phyloP scores from a whole-genome alignment of 2,797 vertebrate species.

The Manis crassicaudata region DNA sequence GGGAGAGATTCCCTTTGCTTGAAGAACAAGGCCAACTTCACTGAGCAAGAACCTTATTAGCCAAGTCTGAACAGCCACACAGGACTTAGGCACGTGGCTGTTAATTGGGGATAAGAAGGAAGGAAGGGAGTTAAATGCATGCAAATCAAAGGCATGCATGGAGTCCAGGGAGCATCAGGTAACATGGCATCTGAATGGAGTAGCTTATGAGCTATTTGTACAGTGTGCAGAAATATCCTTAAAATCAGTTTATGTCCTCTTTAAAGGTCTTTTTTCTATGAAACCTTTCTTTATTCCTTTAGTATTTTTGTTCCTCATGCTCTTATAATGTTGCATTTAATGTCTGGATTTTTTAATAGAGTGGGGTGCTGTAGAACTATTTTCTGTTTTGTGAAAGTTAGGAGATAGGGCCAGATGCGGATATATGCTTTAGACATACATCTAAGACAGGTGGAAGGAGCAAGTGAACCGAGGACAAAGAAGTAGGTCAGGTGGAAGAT shows the following conservation, averaged over 20 bases:
- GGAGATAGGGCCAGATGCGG: neutral
- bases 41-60: neutral
- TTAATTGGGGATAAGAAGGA: neutral
- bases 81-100: neutral
- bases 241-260: neutral
- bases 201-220: neutral
- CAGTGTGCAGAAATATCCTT: neutral
- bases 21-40: neutral
- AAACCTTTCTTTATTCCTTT: neutral
- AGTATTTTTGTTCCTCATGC: neutral
- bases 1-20: neutral
- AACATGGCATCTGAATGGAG: neutral
- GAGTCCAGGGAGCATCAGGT: neutral
- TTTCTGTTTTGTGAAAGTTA: neutral
- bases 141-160: neutral
- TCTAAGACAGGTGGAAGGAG: neutral
- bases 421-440: neutral
- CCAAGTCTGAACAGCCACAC: neutral
- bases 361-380: neutral
- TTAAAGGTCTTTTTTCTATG: neutral
- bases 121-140: neutral
- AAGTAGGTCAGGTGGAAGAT: neutral
- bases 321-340: neutral
- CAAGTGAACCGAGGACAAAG: neutral
- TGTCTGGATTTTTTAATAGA: neutral